A percentile compares a stretch with the other conserved stretches of the same genome.
phyloP scores from a whole-genome alignment of 2,797 vertebrate species.

The Rhincodon typus region DNA sequence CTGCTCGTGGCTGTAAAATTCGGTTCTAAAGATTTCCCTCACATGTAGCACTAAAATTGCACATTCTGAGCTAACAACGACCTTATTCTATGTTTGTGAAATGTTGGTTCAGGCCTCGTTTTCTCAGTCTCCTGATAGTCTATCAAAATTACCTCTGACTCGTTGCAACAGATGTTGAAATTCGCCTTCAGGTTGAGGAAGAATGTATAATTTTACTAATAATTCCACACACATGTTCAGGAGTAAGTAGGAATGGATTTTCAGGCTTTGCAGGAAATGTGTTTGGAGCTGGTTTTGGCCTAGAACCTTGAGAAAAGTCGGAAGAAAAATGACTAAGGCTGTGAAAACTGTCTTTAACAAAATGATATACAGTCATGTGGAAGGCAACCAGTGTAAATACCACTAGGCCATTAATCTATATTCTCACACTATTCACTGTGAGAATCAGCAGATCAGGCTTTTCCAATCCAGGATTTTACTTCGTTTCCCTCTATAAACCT shows the following conservation, averaged over 20 bases:
- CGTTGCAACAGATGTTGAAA: background rate
- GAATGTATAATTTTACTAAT: background rate
- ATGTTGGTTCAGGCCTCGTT: background rate
- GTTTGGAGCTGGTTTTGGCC: background rate
- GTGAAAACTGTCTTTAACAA: constrained; percentile 33
- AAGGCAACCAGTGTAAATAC: constrained; percentile 31
- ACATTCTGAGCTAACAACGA: background rate
- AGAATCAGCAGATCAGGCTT: constrained; percentile 29
- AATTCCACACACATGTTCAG: background rate
- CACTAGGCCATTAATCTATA: constrained; percentile 9
- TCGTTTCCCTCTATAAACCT: constrained; percentile 8
- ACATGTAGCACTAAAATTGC: too few species aligned
- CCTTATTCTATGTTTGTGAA: background rate
- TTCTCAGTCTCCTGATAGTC: background rate
- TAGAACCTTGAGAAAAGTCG: constrained; percentile 2
- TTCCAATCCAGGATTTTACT: background rate
- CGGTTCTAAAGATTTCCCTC: background rate
- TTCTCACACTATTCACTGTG: constrained; percentile 37
- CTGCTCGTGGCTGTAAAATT: background rate
- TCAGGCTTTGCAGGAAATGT: background rate
- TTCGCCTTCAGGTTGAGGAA: background rate
- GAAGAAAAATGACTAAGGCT: constrained; percentile 4
- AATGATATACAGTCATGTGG: constrained; percentile 35
- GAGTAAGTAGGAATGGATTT: background rate
- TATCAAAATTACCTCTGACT: background rate